Evolutionary conservation across 1,140 invertebrate genomes (phyloP), one percentile per base, ranked within the genome.

Genomic region (Magallana ariakensis): DNA sequence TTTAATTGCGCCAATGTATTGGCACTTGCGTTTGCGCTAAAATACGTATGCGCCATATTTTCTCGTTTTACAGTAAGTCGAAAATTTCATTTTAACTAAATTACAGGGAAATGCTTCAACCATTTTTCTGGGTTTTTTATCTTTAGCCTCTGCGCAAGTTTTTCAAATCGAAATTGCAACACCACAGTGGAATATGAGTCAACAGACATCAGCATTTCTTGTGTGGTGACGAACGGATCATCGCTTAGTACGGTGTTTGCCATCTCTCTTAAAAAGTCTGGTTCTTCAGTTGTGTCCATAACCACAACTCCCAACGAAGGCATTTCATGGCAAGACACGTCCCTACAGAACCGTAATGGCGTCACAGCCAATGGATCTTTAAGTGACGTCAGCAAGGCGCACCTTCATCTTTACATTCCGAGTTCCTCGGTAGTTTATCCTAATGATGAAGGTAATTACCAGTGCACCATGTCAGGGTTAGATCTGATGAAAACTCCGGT

Each of bases 341-440:
- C 66, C 22, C 22, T 75, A 26, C 22, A 75, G 22, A 75, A 75
- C 22, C 22, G 66, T 19, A 26, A 75, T 75, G 19, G 19, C 13
- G 66, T 75, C 9, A 75, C 22, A 46, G 66, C 66, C 66, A 75
- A 75, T 75, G 66, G 66, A 22, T 33, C 66, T 8, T 19, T 75
- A 19, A 75, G 10, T 75, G 66, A 75, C 26, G 66, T 75, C 8
- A 75, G 22, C 22, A 33, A 9, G 9, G 66, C 66, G 0, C 66
- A 22, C 13, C 66, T 75, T 75, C 66, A 75, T 33, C 22, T 75
- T 19, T 26, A 75, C 66, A 75, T 75, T 75, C 66, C 66, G 66
- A 26, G 11, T 13, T 75, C 66, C 26, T 75, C 66, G 66, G 66
- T 75, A 4, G 66, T 75, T 75, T 75, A 75, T 9, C 66, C 66